Evolutionary conservation across 2,797 vertebrate genomes (phyloP).

Genomic region (Danio aesculapii): DNA sequence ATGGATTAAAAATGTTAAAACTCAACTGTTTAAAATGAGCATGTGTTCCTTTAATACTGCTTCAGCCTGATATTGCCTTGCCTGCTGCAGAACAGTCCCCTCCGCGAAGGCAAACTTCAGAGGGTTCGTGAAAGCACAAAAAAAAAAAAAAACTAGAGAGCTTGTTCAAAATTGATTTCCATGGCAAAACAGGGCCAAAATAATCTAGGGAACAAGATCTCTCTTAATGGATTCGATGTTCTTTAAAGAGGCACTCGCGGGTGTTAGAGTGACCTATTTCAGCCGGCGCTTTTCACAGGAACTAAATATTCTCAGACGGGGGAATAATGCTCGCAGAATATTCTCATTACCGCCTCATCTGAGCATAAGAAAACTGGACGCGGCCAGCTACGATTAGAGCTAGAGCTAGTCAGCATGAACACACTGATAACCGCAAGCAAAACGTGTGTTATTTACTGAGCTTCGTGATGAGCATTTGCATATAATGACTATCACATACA

Average conservation of each 20-base stretch:
- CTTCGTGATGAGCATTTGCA: no score
- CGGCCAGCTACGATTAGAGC: conserved; percentile 63
- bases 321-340: conserved; percentile 75
- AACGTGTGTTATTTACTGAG: background rate
- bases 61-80: conserved; percentile 35
- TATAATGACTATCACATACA: background rate
- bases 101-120: conserved; percentile 77
- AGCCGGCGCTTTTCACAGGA: conserved; percentile 72
- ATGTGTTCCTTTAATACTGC: background rate
- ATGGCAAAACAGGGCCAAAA: conserved; percentile 80
- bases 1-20: no score
- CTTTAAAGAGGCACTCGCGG: conserved; percentile 82
- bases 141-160: conserved; percentile 64
- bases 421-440: conserved; percentile 52
- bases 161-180: conserved; percentile 81
- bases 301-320: conserved; percentile 75
- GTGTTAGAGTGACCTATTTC: conserved; percentile 85
- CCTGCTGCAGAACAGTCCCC: conserved; percentile 72
- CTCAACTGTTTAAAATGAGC: no score
- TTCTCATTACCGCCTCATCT: conserved; percentile 75
- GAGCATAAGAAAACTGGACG: conserved; percentile 61
- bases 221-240: conserved; percentile 84
- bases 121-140: conserved; percentile 79
- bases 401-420: conserved; percentile 30
- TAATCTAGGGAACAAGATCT: conserved; percentile 83